These are phyloP conservation scores for Orthosia gracilis DNA, from an alignment of 2,888 invertebrate species.

Conservation along the genomic window DNA sequence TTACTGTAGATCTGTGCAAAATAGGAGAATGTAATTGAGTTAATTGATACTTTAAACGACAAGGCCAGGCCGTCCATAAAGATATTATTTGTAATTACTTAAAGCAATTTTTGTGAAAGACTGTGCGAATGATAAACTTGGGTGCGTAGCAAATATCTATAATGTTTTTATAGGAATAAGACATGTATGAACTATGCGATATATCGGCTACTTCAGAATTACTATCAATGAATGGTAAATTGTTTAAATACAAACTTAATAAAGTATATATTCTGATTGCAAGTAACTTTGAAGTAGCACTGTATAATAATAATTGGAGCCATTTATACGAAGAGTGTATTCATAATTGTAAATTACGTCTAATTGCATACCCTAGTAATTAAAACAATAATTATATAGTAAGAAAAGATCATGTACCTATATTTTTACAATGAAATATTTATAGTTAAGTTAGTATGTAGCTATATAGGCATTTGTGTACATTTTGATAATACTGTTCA, in stretches of 20 bases:
- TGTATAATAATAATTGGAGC: conserved; percentile 69
- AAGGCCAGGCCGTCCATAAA: conserved; percentile 89
- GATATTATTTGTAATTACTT: conserved; percentile 76
- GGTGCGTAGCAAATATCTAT: conserved; percentile 67
- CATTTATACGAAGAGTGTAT: conserved; percentile 70
- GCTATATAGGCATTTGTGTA: conserved; percentile 85
- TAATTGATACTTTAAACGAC: conserved; percentile 65
- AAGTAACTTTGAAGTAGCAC: conserved; percentile 50
- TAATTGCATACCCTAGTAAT: conserved; percentile 76
- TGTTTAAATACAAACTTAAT: neutral
- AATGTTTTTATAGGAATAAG: conserved; percentile 61
- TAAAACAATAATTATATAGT: conserved; percentile 71
- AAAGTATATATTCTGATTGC: conserved; percentile 4
- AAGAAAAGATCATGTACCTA: conserved; percentile 83
- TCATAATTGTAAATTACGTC: conserved; percentile 70
- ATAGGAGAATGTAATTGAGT: conserved; percentile 64
- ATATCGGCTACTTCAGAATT: conserved; percentile 43
- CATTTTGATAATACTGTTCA: conserved; percentile 85
- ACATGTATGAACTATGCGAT: conserved; percentile 50
- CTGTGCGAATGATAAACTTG: conserved; percentile 77
- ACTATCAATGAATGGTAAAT: conserved; percentile 32
- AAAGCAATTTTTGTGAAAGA: conserved; percentile 83
- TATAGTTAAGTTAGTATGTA: conserved; percentile 81
- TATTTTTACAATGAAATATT: conserved; percentile 89
- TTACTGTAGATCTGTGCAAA: conserved; percentile 75